Conservation (phyloP, 2,113 vertebrate species). For the Tonatia bakeri region DNA sequence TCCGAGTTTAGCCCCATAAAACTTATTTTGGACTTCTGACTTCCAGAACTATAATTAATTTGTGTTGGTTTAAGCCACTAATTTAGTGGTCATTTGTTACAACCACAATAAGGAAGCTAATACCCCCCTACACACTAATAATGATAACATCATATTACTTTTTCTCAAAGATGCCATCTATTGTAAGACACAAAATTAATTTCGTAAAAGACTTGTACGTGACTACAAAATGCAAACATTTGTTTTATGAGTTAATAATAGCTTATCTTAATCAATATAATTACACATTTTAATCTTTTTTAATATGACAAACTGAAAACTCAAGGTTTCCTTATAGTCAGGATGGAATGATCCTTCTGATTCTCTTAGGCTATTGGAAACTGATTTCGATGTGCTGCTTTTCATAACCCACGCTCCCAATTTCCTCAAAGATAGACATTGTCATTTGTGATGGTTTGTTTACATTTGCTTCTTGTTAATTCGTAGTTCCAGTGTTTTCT, state of each 20-base stretch:
- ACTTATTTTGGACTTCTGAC: background rate
- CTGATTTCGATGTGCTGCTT: background rate
- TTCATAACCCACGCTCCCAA: background rate
- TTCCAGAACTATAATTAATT: background rate
- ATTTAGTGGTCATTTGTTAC: background rate
- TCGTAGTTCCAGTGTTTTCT: slow-evolving; percentile 33
- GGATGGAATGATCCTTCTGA: background rate
- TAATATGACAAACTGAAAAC: background rate
- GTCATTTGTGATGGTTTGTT: background rate
- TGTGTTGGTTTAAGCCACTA: background rate
- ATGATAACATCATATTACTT: background rate
- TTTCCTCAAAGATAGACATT: background rate
- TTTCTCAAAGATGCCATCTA: background rate
- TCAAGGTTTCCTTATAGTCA: background rate
- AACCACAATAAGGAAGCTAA: background rate
- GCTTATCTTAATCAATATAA: background rate
- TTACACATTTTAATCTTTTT: background rate
- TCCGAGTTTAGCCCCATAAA: background rate
- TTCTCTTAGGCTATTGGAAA: background rate
- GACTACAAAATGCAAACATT: background rate
- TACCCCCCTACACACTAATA: background rate
- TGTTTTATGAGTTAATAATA: background rate
- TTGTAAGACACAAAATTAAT: background rate
- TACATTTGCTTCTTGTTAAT: slow-evolving; percentile 53
- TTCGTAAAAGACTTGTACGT: background rate